phyloP scores from a whole-genome alignment of 2,113 vertebrate genomes.

The Bufo gargarizans region DNA sequence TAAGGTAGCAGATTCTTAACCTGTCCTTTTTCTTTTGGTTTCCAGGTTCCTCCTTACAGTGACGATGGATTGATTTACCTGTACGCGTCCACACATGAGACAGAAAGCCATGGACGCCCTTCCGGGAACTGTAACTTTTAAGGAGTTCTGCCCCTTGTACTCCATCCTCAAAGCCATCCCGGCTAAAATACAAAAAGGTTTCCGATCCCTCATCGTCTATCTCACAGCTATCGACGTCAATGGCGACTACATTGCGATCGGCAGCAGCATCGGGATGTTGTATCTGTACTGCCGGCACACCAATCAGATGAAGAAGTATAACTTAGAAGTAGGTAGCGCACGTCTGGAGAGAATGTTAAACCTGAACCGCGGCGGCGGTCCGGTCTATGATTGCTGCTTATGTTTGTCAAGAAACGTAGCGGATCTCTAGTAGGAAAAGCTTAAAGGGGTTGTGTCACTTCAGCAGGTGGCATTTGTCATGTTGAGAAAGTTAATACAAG shows the following conservation, averaged over 20 bases:
- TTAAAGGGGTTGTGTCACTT: no score
- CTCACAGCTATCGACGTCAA: slow-evolving; percentile 92
- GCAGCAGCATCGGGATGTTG: slow-evolving; percentile 95
- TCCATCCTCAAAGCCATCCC: slow-evolving; percentile 93
- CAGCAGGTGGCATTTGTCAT: no score
- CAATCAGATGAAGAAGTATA: slow-evolving; percentile 92
- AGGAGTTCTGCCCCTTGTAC: slow-evolving; percentile 94
- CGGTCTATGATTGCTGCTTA: no score
- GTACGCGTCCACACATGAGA: background rate
- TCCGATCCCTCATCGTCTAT: slow-evolving; percentile 90
- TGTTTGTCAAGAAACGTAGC: no score
- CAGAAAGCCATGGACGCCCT: slow-evolving; percentile 78
- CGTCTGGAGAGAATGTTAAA: no score
- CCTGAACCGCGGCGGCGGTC: no score
- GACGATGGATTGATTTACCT: slow-evolving; percentile 47
- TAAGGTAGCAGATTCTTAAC: no score
- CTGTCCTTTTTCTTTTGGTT: background rate
- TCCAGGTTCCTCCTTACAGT: slow-evolving; percentile 62
- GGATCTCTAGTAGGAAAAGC: no score
- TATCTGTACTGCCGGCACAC: slow-evolving; percentile 91
- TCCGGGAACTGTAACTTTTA: slow-evolving; percentile 72
- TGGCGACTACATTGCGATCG: slow-evolving; percentile 92
- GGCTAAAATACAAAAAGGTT: slow-evolving; percentile 91
- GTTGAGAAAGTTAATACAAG: no score
- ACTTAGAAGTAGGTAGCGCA: slow-evolving; percentile 81